Evolutionary conservation across 2,797 vertebrate genomes (phyloP), one percentile per base, ranked within the genome.

Genomic region (Spondyliosoma cantharus): DNA sequence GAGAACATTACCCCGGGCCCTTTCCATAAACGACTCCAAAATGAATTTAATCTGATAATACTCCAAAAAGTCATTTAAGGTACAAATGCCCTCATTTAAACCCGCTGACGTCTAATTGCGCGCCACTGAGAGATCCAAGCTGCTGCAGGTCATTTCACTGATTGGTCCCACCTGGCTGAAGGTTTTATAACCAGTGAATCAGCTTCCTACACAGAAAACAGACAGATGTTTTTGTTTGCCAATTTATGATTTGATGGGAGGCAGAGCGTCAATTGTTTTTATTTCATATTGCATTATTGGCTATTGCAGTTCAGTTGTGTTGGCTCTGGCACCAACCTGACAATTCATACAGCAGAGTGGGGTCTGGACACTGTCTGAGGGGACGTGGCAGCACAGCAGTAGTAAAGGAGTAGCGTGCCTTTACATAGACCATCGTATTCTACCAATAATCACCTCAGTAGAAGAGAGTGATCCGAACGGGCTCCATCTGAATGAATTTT

Each of bases 11-110:
- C 82, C 71, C 56, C 49, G 0, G 74, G 69, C 57, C n/a, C 20
- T 69, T 32, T 76, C 74, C 74, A 37, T 73, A 88, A 85, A 85
- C 22, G 22, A 76, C 79, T 84, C 49, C 9, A 16, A 73, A 82
- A 83, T 78, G 15, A 63, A 83, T 80, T 68, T 64, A 20, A 61
- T 63, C 78, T 71, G 60, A 73, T 74, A 52, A 82, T 42, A 65
- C 45, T 58, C 71, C 48, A 71, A 63, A 63, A 72, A 76, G 69
- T 77, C 62, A 70, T 76, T 83, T 50, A 68, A 3, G 15, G 54
- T 49, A 52, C 60, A 71, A 81, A 81, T 43, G 45, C 4, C 48
- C 45, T 48, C 46, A 22, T 83, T 48, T 56, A 5, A 37, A n/a
- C 65, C 7, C 42, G 3, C 50, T 76, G 82, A 83, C 19, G 27